phyloP scores from a whole-genome alignment of 2,888 invertebrate species.

The Monoplex corrugatus region DNA sequence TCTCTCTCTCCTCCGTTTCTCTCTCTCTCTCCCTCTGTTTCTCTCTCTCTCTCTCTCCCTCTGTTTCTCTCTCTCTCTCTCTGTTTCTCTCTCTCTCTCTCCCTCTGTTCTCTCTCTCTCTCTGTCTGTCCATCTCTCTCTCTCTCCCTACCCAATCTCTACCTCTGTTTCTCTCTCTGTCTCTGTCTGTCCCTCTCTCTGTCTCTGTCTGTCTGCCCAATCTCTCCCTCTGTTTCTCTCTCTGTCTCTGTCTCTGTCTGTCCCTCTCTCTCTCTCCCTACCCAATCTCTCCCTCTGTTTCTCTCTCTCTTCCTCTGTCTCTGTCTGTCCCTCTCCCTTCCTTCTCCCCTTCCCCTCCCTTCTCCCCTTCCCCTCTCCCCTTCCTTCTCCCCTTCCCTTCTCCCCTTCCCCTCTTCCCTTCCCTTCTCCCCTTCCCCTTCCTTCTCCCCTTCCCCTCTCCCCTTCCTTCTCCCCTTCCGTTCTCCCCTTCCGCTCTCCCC shows the following conservation, averaged over 20 bases:
- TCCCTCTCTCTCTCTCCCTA: no score
- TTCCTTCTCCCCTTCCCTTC: not conserved
- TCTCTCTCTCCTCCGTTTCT: no score
- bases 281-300: not conserved
- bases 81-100: not conserved
- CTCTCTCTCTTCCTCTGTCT: constrained; percentile 5
- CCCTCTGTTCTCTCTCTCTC: constrained; percentile 2
- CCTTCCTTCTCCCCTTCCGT: not conserved
- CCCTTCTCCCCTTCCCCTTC: not conserved
- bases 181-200: not conserved
- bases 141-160: not conserved
- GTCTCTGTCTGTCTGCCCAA: no score
- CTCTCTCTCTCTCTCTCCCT: not conserved
- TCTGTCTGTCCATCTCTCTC: no score
- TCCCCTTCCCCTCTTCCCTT: not conserved
- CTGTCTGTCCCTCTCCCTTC: not conserved
- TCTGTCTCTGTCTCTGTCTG: no score
- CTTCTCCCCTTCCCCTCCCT: not conserved
- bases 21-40: not conserved
- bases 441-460: no score
- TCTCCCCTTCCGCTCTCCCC: no score
- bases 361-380: not conserved
- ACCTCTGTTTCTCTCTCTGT: no score
- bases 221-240: no score
- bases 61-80: not conserved